Evolutionary conservation across 1,140 invertebrate genomes (phyloP).

Genomic region (Calliopsis andreniformis): DNA sequence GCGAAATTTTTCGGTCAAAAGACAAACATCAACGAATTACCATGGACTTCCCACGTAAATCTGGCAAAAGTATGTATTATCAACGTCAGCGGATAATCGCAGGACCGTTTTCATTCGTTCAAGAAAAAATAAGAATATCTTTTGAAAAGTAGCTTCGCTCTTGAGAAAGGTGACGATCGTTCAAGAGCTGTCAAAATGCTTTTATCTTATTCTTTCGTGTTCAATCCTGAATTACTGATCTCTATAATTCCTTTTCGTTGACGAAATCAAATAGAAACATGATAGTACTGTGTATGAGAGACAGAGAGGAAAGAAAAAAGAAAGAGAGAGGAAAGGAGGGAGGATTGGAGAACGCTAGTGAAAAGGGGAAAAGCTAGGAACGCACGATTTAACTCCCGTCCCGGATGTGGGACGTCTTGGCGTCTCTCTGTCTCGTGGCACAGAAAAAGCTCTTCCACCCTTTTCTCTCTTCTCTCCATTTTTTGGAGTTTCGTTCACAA

Average conservation of each 20-base stretch:
- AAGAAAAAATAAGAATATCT: too few relatives aligned
- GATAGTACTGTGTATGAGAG: too few relatives aligned
- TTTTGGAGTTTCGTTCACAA: neutral
- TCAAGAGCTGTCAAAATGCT: neutral
- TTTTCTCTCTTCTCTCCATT: conserved; percentile 14
- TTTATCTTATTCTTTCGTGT: neutral
- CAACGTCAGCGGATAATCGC: too few relatives aligned
- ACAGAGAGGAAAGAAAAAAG: conserved; percentile 34
- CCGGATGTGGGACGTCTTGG: conserved; percentile 71
- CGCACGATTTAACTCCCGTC: conserved; percentile 47
- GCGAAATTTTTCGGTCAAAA: neutral
- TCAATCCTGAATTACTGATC: neutral
- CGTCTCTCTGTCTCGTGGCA: conserved; percentile 71
- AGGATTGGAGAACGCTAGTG: neutral
- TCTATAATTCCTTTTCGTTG: neutral
- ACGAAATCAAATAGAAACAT: conserved; percentile 15
- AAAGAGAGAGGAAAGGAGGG: neutral
- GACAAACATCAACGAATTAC: neutral
- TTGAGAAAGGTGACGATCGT: neutral
- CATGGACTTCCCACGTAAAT: neutral
- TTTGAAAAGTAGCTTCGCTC: too few relatives aligned
- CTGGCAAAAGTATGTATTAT: neutral
- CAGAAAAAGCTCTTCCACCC: conserved; percentile 65
- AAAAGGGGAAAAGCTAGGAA: conserved; percentile 17
- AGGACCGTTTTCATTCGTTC: too few relatives aligned